Percentiles rank a stretch among this genome's conserved stretches.
Conservation (phyloP, 2,797 vertebrate species). For the Moxostoma hubbsi region DNA sequence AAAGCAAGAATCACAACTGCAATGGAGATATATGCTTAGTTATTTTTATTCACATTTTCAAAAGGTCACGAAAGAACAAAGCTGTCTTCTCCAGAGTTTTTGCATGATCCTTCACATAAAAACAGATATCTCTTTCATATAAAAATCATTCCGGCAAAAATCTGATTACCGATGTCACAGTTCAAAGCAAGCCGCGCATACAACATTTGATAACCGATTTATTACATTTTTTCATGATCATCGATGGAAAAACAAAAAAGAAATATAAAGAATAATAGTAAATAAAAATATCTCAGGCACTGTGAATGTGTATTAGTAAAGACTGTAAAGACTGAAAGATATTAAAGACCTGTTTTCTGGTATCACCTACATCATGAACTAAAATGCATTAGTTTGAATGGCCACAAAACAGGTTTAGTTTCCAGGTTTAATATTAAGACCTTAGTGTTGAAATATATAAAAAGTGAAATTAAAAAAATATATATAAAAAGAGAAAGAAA, state of each 20-base stretch:
- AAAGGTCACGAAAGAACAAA: conserved; percentile 79
- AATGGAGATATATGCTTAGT: background rate
- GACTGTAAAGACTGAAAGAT: background rate
- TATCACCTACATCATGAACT: background rate
- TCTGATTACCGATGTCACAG: conserved; percentile 56
- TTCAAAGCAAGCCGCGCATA: background rate
- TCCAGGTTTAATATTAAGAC: background rate
- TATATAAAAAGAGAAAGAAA: conserved; percentile 58
- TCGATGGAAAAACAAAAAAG: background rate
- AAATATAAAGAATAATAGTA: background rate
- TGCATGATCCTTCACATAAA: conserved; percentile 66
- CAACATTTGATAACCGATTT: conserved; percentile 37
- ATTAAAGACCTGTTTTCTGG: conserved; percentile 50
- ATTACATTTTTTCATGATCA: background rate
- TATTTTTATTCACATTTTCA: conserved; percentile 91
- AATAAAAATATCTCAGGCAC: conserved; percentile 41
- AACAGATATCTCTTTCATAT: conserved; percentile 45
- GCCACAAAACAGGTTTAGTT: background rate
- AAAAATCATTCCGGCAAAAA: conserved; percentile 49
- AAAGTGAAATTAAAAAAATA: conserved; percentile 7
- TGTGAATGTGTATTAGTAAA: conserved; percentile 57
- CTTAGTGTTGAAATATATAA: conserved; percentile 40
- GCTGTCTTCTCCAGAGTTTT: conserved; percentile 74
- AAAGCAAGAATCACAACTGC: background rate
- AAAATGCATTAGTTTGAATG: background rate